Conservation (phyloP, 2,797 vertebrate species). For the Danionella dracula region DNA sequence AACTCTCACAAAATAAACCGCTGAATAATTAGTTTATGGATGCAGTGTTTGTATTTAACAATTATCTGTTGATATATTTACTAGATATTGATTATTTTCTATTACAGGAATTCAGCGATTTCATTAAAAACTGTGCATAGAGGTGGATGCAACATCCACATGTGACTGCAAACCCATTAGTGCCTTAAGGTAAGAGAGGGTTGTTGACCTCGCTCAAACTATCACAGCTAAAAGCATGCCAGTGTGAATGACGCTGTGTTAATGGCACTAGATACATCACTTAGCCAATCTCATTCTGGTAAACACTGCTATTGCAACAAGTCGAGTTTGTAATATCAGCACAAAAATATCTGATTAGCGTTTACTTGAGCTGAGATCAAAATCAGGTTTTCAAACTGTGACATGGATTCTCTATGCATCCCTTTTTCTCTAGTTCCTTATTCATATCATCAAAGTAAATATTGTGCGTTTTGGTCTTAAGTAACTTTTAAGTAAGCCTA, state of each 20-base stretch:
- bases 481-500: too few relatives aligned
- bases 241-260: background rate
- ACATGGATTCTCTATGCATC: too few relatives aligned
- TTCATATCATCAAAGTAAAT: too few relatives aligned
- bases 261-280: background rate
- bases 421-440: too few relatives aligned
- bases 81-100: slow-evolving; percentile 13
- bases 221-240: slow-evolving; percentile 21
- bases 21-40: slow-evolving; percentile 6
- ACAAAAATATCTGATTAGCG: background rate
- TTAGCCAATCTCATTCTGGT: background rate
- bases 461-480: too few relatives aligned
- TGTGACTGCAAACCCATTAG: slow-evolving; percentile 20
- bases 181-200: slow-evolving; percentile 6
- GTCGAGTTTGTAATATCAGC: background rate
- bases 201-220: slow-evolving; percentile 1
- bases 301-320: background rate
- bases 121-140: background rate
- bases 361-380: background rate
- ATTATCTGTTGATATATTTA: slow-evolving; percentile 5
- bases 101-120: slow-evolving; percentile 2
- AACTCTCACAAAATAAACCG: background rate
- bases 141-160: background rate
- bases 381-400: background rate
- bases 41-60: slow-evolving; percentile 19